These are phyloP conservation scores for Micronycteris hirsuta DNA, from an alignment of 2,113 vertebrate species.

Conservation along the genomic window DNA sequence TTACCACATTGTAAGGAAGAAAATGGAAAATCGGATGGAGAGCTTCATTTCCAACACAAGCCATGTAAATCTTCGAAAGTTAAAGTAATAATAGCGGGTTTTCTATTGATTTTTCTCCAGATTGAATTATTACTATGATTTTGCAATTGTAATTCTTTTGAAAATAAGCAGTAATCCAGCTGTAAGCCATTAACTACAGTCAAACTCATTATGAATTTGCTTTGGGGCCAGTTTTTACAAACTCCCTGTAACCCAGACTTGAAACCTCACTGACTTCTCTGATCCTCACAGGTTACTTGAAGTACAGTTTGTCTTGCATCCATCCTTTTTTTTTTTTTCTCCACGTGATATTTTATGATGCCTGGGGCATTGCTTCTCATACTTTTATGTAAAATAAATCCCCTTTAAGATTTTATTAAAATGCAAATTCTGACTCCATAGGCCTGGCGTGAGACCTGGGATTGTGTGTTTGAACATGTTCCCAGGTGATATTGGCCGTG, in stretches of 20 bases:
- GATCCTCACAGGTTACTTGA: background rate
- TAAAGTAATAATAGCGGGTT: constrained; percentile 35
- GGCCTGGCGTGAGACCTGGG: background rate
- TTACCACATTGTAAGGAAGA: constrained; percentile 60
- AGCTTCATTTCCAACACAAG: constrained; percentile 54
- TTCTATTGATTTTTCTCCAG: constrained; percentile 54
- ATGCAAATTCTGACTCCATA: background rate
- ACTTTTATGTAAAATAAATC: background rate
- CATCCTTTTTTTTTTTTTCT: background rate
- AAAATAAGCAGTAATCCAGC: constrained; percentile 26
- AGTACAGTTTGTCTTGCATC: background rate
- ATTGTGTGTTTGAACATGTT: background rate
- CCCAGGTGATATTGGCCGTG: background rate
- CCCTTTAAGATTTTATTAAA: background rate
- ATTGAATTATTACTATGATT: constrained; percentile 59
- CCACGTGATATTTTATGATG: background rate
- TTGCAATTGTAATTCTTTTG: constrained; percentile 43
- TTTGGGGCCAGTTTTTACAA: background rate
- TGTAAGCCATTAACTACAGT: constrained; percentile 6
- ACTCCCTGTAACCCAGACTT: background rate
- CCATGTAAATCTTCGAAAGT: constrained; percentile 15
- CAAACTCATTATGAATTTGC: background rate
- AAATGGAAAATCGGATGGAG: constrained; percentile 67
- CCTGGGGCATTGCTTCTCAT: background rate
- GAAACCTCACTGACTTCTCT: background rate